Percentiles rank a stretch among this genome's conserved stretches.
These are phyloP conservation scores for Drosophila bocki DNA, from an alignment of 1,140 invertebrate genomes.

Conservation along the genomic window DNA sequence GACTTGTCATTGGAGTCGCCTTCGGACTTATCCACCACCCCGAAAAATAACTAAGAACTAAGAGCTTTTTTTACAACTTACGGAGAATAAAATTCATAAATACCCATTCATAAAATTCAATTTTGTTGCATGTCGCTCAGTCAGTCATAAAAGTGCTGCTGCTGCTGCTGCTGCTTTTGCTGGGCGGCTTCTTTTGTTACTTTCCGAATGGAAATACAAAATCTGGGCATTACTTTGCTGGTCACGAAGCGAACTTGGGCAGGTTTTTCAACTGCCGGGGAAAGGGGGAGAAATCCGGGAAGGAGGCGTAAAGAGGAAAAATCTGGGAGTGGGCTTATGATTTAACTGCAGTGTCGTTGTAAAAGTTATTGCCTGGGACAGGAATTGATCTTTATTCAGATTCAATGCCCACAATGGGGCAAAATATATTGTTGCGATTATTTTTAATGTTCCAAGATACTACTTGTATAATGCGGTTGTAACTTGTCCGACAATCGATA, in stretches of 20 bases:
- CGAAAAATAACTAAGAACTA: conserved; percentile 41
- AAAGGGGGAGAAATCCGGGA: neutral
- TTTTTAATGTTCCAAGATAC: conserved; percentile 24
- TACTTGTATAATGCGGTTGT: conserved; percentile 17
- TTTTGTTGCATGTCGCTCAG: conserved; percentile 80
- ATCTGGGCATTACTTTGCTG: conserved; percentile 79
- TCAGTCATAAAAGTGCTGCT: conserved; percentile 70
- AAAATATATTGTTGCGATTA: conserved; percentile 42
- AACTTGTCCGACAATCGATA: conserved; percentile 29
- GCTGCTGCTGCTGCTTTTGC: conserved; percentile 55
- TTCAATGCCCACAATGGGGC: conserved; percentile 37
- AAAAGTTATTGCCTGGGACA: conserved; percentile 51
- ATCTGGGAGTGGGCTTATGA: conserved; percentile 53
- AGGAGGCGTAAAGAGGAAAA: conserved; percentile 6
- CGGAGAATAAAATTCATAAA: conserved; percentile 79
- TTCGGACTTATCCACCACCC: conserved; percentile 31
- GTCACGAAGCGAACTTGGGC: conserved; percentile 57
- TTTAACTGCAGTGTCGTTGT: conserved; percentile 62
- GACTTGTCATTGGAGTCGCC: conserved; percentile 61
- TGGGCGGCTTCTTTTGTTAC: conserved; percentile 71
- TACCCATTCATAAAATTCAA: conserved; percentile 83
- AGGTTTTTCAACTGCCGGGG: conserved; percentile 37
- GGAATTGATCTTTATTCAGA: conserved; percentile 49
- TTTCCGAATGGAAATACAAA: conserved; percentile 65
- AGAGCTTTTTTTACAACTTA: conserved; percentile 60